Conservation (phyloP, 2,888 invertebrate species). For the Linnaemya tessellans region DNA sequence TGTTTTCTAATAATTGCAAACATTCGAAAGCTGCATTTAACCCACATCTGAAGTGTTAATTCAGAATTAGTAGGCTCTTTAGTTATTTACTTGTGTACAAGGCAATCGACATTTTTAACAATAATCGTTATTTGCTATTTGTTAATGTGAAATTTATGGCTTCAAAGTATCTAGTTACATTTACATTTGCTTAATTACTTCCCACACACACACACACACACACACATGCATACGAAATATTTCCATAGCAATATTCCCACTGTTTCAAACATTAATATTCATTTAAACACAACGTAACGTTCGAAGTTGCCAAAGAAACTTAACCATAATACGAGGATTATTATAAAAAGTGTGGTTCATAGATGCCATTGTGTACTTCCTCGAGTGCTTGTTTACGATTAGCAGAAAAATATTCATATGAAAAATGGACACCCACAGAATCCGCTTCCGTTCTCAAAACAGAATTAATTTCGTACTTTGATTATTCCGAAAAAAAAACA, state of each 20-base stretch:
- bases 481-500: too few species aligned
- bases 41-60: neutral
- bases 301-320: neutral
- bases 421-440: too few species aligned
- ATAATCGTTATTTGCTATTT: constrained; percentile 15
- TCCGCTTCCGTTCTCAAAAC: too few species aligned
- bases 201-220: constrained; percentile 16
- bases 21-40: constrained; percentile 1
- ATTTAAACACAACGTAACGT: neutral
- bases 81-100: constrained; percentile 1
- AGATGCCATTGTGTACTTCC: neutral
- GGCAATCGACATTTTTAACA: neutral
- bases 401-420: too few species aligned
- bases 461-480: too few species aligned
- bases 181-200: constrained; percentile 68
- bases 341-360: neutral
- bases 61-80: neutral
- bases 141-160: neutral
- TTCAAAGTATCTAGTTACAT: constrained; percentile 58
- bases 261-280: neutral
- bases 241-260: constrained; percentile 11
- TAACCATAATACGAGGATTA: constrained; percentile 11
- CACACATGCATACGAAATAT: neutral
- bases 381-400: too few species aligned
- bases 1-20: constrained; percentile 9